These are phyloP conservation scores for Epinephelus cyanopodus DNA, from an alignment of 2,113 vertebrate species.

Conservation along the genomic window DNA sequence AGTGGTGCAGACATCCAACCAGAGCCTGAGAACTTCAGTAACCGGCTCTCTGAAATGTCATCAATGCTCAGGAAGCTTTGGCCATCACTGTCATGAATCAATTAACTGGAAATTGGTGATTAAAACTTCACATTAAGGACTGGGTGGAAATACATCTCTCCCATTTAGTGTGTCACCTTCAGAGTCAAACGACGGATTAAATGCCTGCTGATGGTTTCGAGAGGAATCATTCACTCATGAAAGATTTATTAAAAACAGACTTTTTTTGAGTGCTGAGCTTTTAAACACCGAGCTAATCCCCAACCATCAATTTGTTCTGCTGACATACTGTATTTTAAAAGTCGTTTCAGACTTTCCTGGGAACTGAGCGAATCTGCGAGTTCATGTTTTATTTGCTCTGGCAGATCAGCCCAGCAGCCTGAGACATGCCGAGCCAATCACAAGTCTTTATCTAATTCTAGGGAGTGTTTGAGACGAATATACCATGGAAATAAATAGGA, in stretches of 20 bases:
- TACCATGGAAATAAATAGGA: no score
- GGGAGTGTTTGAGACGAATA: no score
- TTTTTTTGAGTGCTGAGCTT: neutral
- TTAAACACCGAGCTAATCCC: slow-evolving; percentile 11
- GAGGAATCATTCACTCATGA: neutral
- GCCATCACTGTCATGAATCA: neutral
- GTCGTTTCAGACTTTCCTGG: neutral
- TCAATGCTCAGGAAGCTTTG: neutral
- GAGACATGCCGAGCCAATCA: no score
- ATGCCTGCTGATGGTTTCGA: slow-evolving; percentile 5
- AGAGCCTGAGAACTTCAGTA: neutral
- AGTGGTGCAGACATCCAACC: slow-evolving; percentile 26
- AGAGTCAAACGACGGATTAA: neutral
- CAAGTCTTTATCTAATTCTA: no score
- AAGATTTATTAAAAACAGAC: slow-evolving; percentile 9
- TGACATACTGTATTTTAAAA: neutral
- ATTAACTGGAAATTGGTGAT: slow-evolving; percentile 22
- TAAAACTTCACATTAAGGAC: slow-evolving; percentile 1
- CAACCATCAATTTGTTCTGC: neutral
- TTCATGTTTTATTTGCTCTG: no score
- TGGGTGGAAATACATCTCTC: neutral
- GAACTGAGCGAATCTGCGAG: no score
- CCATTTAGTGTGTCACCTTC: neutral
- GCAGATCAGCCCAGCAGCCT: no score
- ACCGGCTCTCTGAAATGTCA: neutral